Evolutionary conservation across 1,140 invertebrate species (phyloP).

Genomic region (Drosophila ambigua): DNA sequence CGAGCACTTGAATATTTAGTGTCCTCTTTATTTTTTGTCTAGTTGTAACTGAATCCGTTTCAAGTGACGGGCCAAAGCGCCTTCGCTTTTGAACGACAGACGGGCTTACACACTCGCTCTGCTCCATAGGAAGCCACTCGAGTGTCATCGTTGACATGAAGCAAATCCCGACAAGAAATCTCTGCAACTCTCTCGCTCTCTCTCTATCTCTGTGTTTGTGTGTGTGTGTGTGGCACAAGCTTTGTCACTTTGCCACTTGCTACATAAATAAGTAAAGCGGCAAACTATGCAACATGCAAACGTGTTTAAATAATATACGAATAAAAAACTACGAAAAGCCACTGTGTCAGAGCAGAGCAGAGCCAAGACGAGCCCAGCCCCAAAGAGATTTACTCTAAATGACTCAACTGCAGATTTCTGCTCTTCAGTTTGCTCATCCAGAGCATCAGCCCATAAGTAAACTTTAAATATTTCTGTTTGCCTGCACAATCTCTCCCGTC

Average conservation of each 20-base stretch:
- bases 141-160: slow-evolving; percentile 33
- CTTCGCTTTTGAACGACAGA: slow-evolving; percentile 22
- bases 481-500: not conserved
- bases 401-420: slow-evolving; percentile 4
- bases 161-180: slow-evolving; percentile 44
- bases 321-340: slow-evolving; percentile 7
- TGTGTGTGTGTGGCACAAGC: slow-evolving; percentile 23
- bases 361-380: not conserved
- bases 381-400: slow-evolving; percentile 39
- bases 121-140: slow-evolving; percentile 21
- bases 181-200: not conserved
- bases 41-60: slow-evolving; percentile 23
- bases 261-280: slow-evolving; percentile 45
- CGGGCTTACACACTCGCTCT: slow-evolving; percentile 20
- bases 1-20: slow-evolving; percentile 14
- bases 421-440: not conserved
- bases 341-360: no score
- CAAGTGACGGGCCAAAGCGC: slow-evolving; percentile 30
- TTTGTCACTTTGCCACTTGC: slow-evolving; percentile 34
- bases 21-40: not conserved
- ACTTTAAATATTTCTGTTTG: slow-evolving; percentile 50
- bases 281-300: slow-evolving; percentile 43
- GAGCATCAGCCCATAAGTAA: slow-evolving; percentile 18
- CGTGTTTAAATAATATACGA: slow-evolving; percentile 55
- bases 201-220: no score